Conservation (phyloP, 2,888 invertebrate species). For the Digitonthophagus gazella region DNA sequence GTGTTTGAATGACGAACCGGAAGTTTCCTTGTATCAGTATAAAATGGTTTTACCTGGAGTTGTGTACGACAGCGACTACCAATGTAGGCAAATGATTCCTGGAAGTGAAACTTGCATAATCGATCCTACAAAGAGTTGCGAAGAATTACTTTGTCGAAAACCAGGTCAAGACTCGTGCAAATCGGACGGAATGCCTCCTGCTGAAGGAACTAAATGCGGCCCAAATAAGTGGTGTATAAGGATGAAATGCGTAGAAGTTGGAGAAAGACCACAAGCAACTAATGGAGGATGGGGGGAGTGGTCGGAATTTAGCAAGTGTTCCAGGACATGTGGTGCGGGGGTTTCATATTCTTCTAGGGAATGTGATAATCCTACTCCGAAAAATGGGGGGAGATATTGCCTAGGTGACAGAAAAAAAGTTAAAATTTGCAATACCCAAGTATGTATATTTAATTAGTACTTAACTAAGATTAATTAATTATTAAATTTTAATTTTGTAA, state of each 20-base stretch:
- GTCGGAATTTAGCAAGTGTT: constrained; percentile 60
- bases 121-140: constrained; percentile 49
- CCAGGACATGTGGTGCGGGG: constrained; percentile 65
- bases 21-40: constrained; percentile 54
- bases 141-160: constrained; percentile 54
- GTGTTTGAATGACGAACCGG: constrained; percentile 64
- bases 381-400: constrained; percentile 63
- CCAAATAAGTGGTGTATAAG: constrained; percentile 68
- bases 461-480: background rate
- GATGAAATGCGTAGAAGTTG: constrained; percentile 61
- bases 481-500: constrained; percentile 2
- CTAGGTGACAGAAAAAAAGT: constrained; percentile 61
- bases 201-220: constrained; percentile 66
- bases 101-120: constrained; percentile 42
- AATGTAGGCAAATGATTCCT: constrained; percentile 54
- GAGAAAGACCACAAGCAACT: constrained; percentile 59
- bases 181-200: constrained; percentile 58
- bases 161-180: constrained; percentile 52
- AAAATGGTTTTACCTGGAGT: constrained; percentile 63
- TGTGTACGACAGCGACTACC: constrained; percentile 64
- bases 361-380: constrained; percentile 64
- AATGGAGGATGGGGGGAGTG: constrained; percentile 68
- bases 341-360: constrained; percentile 57
- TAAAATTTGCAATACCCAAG: constrained; percentile 61
- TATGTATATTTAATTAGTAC: constrained; percentile 30